Evolutionary conservation across 2,113 vertebrate species (phyloP).

Genomic region (Diphyllodes magnificus): DNA sequence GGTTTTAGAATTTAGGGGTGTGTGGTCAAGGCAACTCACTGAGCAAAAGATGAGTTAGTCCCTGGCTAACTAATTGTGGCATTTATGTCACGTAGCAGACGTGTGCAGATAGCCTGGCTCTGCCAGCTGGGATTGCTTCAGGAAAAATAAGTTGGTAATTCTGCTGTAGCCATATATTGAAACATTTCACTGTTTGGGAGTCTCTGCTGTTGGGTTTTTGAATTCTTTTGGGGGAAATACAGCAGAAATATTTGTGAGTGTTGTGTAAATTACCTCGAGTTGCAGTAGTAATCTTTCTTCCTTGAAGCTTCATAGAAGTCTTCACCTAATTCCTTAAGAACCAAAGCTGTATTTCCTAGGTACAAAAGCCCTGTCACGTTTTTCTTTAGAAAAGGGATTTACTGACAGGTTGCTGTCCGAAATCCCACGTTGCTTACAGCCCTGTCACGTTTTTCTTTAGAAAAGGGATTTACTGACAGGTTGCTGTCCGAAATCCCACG

Average conservation of each 20-base stretch:
- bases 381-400: conserved; percentile 35
- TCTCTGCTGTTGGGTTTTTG: not conserved
- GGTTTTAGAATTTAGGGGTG: not conserved
- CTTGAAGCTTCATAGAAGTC: not conserved
- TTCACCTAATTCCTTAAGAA: conserved; percentile 6
- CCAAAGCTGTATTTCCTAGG: not conserved
- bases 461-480: conserved; percentile 28
- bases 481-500: not conserved
- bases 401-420: not conserved
- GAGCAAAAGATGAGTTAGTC: not conserved
- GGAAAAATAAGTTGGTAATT: not conserved
- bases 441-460: not conserved
- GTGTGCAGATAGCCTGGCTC: not conserved
- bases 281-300: not conserved
- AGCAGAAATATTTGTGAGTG: not conserved
- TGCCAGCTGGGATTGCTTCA: not conserved
- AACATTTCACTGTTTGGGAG: not conserved
- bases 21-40: not conserved
- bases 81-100: not conserved
- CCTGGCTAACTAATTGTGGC: not conserved
- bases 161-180: not conserved
- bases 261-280: not conserved
- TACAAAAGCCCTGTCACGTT: not conserved
- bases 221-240: not conserved
- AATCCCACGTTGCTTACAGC: not conserved